Conservation (phyloP, 2,113 vertebrate genomes). For the Semicossyphus pulcher region DNA sequence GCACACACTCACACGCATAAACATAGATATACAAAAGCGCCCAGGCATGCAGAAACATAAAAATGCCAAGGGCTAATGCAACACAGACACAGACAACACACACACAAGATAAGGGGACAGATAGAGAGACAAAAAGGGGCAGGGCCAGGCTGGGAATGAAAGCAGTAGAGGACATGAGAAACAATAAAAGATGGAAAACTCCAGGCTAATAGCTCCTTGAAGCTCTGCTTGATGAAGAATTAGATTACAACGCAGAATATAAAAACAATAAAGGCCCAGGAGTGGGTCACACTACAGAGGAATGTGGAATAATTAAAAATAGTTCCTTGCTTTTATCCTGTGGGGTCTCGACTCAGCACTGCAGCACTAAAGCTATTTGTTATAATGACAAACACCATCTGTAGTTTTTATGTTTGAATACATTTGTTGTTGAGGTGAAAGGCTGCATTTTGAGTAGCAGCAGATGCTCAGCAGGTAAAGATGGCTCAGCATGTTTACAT, state of each 20-base stretch:
- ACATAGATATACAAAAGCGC: slow-evolving; percentile 17
- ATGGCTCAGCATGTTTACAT: too few relatives aligned
- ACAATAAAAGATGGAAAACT: slow-evolving; percentile 17
- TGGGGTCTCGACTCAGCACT: neutral
- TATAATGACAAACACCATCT: neutral
- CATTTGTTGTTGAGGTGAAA: neutral
- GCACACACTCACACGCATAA: slow-evolving; percentile 4
- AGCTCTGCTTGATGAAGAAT: slow-evolving; percentile 19
- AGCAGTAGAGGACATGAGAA: neutral
- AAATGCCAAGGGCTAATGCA: slow-evolving; percentile 43
- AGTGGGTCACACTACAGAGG: slow-evolving; percentile 5
- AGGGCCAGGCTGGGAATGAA: neutral
- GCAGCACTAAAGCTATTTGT: slow-evolving; percentile 16
- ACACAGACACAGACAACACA: slow-evolving; percentile 7
- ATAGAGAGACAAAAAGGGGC: neutral
- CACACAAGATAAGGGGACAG: slow-evolving; percentile 3
- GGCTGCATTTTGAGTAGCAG: neutral
- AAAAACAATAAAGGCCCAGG: neutral
- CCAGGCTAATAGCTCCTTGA: neutral
- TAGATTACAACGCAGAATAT: neutral
- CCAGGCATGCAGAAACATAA: slow-evolving; percentile 36
- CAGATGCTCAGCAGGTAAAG: slow-evolving; percentile 3
- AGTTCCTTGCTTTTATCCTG: neutral
- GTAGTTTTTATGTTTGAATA: slow-evolving; percentile 7
- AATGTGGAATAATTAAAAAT: slow-evolving; percentile 22